These are phyloP conservation scores for Syngnathus typhle DNA, from an alignment of 2,113 vertebrate genomes.

Conservation along the genomic window DNA sequence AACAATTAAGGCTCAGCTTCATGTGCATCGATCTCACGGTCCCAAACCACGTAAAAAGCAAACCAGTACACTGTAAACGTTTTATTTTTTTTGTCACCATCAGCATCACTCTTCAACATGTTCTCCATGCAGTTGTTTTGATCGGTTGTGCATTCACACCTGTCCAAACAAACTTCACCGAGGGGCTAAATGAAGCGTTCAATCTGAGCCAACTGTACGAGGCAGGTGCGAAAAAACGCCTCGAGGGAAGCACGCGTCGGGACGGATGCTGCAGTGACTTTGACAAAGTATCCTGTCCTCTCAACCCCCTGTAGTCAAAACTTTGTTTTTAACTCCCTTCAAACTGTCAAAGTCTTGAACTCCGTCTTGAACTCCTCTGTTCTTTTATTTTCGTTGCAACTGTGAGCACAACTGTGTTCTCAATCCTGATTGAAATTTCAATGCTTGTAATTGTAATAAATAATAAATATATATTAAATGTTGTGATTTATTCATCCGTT, in stretches of 20 bases:
- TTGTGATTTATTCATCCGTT: neutral
- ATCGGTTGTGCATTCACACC: slow-evolving; percentile 5
- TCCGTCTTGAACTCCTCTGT: neutral
- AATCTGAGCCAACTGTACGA: slow-evolving; percentile 5
- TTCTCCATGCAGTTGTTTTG: neutral
- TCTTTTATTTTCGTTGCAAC: neutral
- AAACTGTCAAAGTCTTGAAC: neutral
- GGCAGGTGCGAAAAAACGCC: slow-evolving; percentile 10
- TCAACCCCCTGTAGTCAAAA: slow-evolving; percentile 7
- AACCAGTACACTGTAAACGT: neutral
- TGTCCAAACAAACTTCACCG: slow-evolving; percentile 7
- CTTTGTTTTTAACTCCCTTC: neutral
- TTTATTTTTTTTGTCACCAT: neutral
- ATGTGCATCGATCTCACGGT: too few relatives aligned
- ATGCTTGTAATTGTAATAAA: neutral
- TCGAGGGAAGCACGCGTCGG: neutral
- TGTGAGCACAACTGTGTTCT: slow-evolving; percentile 4
- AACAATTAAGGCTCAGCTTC: too few relatives aligned
- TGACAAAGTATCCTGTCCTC: slow-evolving; percentile 9
- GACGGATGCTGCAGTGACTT: slow-evolving; percentile 4
- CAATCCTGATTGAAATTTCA: neutral
- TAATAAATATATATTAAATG: neutral
- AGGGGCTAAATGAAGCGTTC: slow-evolving; percentile 10
- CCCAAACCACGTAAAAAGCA: too few relatives aligned
- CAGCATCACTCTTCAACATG: neutral